Conservation (phyloP, 1,140 invertebrate genomes). For the Steinernema khuongi region DNA sequence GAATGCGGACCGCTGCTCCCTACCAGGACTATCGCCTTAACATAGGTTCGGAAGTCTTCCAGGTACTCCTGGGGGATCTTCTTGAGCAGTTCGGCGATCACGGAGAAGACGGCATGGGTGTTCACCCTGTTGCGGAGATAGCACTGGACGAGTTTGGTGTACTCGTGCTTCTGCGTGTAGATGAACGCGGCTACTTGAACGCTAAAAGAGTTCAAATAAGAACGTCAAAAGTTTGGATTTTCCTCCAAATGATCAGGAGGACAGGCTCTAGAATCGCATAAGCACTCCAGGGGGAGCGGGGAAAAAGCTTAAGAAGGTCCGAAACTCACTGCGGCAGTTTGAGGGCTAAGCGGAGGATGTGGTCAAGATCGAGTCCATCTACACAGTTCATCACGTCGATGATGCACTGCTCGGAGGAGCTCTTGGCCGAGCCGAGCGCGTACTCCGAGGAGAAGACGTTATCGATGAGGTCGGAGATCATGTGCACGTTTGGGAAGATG, state of each 20-base stretch:
- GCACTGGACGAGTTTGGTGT: conserved; percentile 39
- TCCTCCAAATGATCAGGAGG: conserved; percentile 33
- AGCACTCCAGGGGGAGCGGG: conserved; percentile 21
- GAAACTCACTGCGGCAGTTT: conserved; percentile 20
- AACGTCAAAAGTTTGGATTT: background rate
- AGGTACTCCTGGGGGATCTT: conserved; percentile 26
- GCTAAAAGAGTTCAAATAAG: conserved; percentile 38
- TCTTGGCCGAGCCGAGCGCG: background rate
- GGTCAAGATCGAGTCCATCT: conserved; percentile 19
- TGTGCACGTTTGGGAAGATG: background rate
- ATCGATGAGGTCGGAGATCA: conserved; percentile 13
- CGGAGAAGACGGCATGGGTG: conserved; percentile 29
- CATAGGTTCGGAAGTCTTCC: conserved; percentile 20
- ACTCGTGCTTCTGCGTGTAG: conserved; percentile 35
- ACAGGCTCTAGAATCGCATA: conserved; percentile 29
- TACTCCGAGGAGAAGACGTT: background rate
- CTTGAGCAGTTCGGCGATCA: conserved; percentile 30
- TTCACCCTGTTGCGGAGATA: conserved; percentile 31
- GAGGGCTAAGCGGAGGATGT: conserved; percentile 25
- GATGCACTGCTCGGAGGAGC: background rate
- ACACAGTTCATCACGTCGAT: conserved; percentile 20
- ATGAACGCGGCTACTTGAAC: conserved; percentile 45
- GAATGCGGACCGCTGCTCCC: conserved; percentile 14
- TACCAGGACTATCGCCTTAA: conserved; percentile 19
- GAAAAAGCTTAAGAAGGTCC: conserved; percentile 38